Evolutionary conservation across 2,797 vertebrate genomes (phyloP).

Genomic region (Thunnus albacares): DNA sequence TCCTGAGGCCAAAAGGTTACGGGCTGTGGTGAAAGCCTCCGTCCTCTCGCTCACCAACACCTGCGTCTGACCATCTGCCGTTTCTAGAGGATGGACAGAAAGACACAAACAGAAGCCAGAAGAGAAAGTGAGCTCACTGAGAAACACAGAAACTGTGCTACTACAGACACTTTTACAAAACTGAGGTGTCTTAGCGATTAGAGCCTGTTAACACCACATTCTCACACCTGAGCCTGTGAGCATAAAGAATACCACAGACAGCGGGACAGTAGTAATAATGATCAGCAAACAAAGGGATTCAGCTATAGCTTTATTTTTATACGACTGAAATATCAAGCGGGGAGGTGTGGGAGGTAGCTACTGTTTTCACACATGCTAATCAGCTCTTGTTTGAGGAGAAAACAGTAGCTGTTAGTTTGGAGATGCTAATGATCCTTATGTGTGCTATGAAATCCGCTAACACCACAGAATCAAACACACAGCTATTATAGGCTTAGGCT

Average conservation of each 20-base stretch:
- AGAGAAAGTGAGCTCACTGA: not conserved
- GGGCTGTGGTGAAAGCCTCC: conserved; percentile 97
- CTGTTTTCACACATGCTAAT: conserved; percentile 50
- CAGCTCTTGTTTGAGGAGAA: conserved; percentile 29
- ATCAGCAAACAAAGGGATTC: conserved; percentile 29
- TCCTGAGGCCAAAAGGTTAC: conserved; percentile 95
- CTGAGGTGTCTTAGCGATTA: not conserved
- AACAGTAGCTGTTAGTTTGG: conserved; percentile 20
- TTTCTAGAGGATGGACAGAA: conserved; percentile 79
- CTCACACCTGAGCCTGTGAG: not conserved
- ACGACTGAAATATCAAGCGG: conserved; percentile 21
- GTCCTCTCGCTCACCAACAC: conserved; percentile 97
- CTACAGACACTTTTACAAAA: not conserved
- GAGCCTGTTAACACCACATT: not conserved
- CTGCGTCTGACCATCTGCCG: conserved; percentile 93
- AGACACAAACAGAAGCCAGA: not conserved
- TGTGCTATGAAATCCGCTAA: not conserved
- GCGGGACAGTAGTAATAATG: not conserved
- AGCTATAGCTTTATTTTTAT: conserved; percentile 31
- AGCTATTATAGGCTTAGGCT: not conserved
- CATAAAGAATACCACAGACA: conserved; percentile 3
- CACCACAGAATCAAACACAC: not conserved
- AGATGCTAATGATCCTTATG: conserved; percentile 20
- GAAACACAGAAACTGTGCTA: not conserved
- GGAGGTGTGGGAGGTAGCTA: conserved; percentile 47